Conservation (phyloP, 2,797 vertebrate genomes). For the Antennarius maculatus region DNA sequence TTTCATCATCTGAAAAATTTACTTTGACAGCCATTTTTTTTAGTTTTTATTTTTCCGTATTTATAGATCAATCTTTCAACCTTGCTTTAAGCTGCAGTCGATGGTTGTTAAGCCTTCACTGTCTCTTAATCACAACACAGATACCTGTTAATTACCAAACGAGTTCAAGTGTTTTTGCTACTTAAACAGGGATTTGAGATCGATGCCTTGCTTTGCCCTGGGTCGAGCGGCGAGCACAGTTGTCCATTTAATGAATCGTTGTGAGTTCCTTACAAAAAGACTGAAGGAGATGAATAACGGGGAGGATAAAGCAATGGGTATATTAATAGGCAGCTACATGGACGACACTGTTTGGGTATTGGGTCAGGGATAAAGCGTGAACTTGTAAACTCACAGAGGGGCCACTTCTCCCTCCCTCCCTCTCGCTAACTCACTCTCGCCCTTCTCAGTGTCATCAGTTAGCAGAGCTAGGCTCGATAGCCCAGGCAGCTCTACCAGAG, state of each 20-base stretch:
- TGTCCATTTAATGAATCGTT: conserved; percentile 77
- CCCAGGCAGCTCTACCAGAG: conserved; percentile 64
- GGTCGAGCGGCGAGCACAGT: conserved; percentile 59
- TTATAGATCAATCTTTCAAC: conserved; percentile 74
- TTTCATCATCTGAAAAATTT: conserved; percentile 35
- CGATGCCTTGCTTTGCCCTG: conserved; percentile 66
- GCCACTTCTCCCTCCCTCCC: conserved; percentile 53
- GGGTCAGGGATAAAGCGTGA: conserved; percentile 85
- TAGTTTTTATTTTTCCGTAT: conserved; percentile 58
- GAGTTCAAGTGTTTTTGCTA: conserved; percentile 83
- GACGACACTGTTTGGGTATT: conserved; percentile 77
- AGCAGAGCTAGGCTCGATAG: conserved; percentile 68
- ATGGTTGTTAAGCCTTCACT: conserved; percentile 79
- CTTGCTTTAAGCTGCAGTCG: conserved; percentile 80
- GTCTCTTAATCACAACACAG: conserved; percentile 84
- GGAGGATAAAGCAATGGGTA: conserved; percentile 72
- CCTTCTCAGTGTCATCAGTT: conserved; percentile 76
- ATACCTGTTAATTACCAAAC: conserved; percentile 86
- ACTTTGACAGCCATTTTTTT: conserved; percentile 30
- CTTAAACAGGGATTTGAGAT: conserved; percentile 83
- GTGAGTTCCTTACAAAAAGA: conserved; percentile 48
- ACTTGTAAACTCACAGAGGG: conserved; percentile 86
- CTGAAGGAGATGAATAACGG: conserved; percentile 60
- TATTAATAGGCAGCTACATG: conserved; percentile 79
- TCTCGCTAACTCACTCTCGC: conserved; percentile 62